These are phyloP conservation scores for Plodia interpunctella DNA, from an alignment of 1,140 invertebrate genomes.

Conservation along the genomic window DNA sequence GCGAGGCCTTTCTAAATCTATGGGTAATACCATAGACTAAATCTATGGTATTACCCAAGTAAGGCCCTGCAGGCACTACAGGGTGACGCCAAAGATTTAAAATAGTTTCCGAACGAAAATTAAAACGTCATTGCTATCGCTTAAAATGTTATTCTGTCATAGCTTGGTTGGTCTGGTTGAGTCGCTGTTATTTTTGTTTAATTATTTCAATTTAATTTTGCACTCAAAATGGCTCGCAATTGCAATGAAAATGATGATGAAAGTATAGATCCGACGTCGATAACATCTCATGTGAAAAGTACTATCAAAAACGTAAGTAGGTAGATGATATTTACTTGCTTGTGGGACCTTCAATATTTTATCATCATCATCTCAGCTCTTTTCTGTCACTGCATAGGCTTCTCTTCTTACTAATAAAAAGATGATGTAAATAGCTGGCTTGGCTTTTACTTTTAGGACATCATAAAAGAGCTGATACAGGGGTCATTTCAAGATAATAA, in stretches of 20 bases:
- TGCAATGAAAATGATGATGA: constrained; percentile 43
- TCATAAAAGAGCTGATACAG: constrained; percentile 51
- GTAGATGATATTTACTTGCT: background rate
- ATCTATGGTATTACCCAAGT: too few species aligned
- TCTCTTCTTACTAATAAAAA: background rate
- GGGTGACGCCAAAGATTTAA: too few species aligned
- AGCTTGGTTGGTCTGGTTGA: too few species aligned
- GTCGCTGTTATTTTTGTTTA: constrained; percentile 12
- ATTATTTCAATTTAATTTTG: constrained; percentile 14
- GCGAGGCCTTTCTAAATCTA: too few species aligned
- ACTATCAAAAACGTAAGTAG: constrained; percentile 42
- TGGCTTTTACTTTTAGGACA: constrained; percentile 34
- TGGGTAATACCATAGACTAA: too few species aligned
- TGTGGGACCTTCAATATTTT: too few species aligned
- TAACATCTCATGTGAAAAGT: constrained; percentile 46
- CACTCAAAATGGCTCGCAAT: constrained; percentile 41
- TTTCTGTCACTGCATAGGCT: too few species aligned
- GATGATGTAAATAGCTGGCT: background rate
- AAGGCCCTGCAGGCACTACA: too few species aligned
- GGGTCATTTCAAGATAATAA: constrained; percentile 58
- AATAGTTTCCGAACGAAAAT: too few species aligned
- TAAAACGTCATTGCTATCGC: too few species aligned
- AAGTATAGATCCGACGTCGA: constrained; percentile 47
- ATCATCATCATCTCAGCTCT: too few species aligned
- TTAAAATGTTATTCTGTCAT: too few species aligned